These are phyloP conservation scores for Daktulosphaira vitifoliae DNA, from an alignment of 1,140 invertebrate genomes.

Conservation along the genomic window DNA sequence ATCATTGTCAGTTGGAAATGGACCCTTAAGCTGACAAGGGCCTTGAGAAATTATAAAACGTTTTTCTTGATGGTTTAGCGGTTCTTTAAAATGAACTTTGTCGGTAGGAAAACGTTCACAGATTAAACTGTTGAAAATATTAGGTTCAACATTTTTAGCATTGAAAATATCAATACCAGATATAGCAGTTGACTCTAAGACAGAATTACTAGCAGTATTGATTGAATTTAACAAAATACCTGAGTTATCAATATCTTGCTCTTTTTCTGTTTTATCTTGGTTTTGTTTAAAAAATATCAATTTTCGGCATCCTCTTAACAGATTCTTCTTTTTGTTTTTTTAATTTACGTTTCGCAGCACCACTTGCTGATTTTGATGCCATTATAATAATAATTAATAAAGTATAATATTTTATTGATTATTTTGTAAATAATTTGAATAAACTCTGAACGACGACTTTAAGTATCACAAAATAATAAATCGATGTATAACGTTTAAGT, in stretches of 20 bases:
- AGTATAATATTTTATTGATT: too few relatives aligned
- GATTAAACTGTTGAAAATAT: conserved; percentile 12
- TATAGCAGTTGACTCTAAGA: not conserved
- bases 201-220: not conserved
- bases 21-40: conserved; percentile 10
- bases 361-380: too few relatives aligned
- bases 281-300: not conserved
- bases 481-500: too few relatives aligned
- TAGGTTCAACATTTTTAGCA: conserved; percentile 7
- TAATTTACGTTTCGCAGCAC: too few relatives aligned
- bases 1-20: conserved; percentile 2
- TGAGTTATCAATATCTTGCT: conserved; percentile 4
- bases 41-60: too few relatives aligned
- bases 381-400: too few relatives aligned
- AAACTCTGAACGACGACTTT: too few relatives aligned
- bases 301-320: not conserved
- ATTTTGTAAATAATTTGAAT: too few relatives aligned
- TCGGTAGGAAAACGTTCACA: conserved; percentile 5
- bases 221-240: not conserved
- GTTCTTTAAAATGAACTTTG: conserved; percentile 14
- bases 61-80: conserved; percentile 2
- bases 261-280: conserved; percentile 14
- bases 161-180: conserved; percentile 8
- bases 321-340: too few relatives aligned
- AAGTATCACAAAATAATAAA: too few relatives aligned